Conservation (phyloP, 1,140 invertebrate species). For the Ceratosolen fusciceps region DNA sequence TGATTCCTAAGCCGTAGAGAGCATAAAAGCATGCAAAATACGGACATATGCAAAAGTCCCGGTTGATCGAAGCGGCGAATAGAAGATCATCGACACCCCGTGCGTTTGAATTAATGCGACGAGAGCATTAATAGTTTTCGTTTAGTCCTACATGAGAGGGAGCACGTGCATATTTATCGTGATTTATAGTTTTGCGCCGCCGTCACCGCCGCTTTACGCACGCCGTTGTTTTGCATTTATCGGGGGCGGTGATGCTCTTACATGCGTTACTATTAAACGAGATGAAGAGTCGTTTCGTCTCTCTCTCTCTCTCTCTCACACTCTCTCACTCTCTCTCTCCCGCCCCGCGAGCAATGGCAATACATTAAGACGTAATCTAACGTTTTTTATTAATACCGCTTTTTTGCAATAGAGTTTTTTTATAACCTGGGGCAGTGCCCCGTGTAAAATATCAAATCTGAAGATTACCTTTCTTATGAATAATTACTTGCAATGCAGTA, state of each 20-base stretch:
- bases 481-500: too few relatives aligned
- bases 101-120: slow-evolving; percentile 53
- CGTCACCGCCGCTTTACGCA: slow-evolving; percentile 50
- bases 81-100: slow-evolving; percentile 25
- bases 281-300: too few relatives aligned
- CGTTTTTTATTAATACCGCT: not conserved
- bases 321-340: too few relatives aligned
- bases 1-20: slow-evolving; percentile 17
- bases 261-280: not conserved
- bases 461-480: too few relatives aligned
- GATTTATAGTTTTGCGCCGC: slow-evolving; percentile 65
- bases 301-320: too few relatives aligned
- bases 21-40: slow-evolving; percentile 54
- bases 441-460: too few relatives aligned
- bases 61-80: not conserved
- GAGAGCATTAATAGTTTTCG: slow-evolving; percentile 67
- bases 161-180: slow-evolving; percentile 68
- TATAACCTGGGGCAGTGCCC: too few relatives aligned
- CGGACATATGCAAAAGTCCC: slow-evolving; percentile 60
- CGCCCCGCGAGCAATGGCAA: too few relatives aligned
- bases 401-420: not conserved
- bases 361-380: not conserved
- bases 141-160: slow-evolving; percentile 62
- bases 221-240: slow-evolving; percentile 63
- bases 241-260: slow-evolving; percentile 55